Evolutionary conservation across 1,140 invertebrate genomes (phyloP).

Genomic region (Pogonomyrmex californicus): DNA sequence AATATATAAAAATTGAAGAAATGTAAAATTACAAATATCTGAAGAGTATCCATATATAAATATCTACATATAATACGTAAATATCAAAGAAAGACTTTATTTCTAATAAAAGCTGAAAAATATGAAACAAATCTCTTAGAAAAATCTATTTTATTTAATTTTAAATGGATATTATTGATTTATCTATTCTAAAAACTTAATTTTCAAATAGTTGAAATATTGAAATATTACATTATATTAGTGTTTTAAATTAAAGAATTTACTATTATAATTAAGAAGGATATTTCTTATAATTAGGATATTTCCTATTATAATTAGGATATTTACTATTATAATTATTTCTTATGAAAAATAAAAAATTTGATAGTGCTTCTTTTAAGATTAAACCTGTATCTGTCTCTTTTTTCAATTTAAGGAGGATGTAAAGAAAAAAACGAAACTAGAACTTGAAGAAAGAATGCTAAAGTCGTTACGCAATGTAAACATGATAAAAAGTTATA

Average conservation of each 20-base stretch:
- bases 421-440: not conserved
- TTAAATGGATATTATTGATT: not conserved
- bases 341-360: not conserved
- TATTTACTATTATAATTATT: no score
- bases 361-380: slow-evolving; percentile 1
- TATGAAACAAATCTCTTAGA: not conserved
- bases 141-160: not conserved
- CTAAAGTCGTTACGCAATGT: slow-evolving; percentile 1
- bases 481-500: slow-evolving; percentile 72
- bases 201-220: not conserved
- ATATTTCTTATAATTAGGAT: not conserved
- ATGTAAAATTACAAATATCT: slow-evolving; percentile 30
- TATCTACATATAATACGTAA: slow-evolving; percentile 18
- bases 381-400: not conserved
- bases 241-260: not conserved
- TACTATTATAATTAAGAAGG: not conserved
- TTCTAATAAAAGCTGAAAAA: not conserved
- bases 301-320: not conserved
- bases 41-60: not conserved
- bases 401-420: not conserved
- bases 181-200: not conserved
- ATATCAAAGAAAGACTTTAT: not conserved
- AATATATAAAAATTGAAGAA: slow-evolving; percentile 16
- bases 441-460: not conserved
- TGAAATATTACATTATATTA: not conserved